A percentile compares a stretch with the other conserved stretches of the same genome.
Evolutionary conservation across 2,888 invertebrate species (phyloP).

Genomic region (Petrolisthes cinctipes): DNA sequence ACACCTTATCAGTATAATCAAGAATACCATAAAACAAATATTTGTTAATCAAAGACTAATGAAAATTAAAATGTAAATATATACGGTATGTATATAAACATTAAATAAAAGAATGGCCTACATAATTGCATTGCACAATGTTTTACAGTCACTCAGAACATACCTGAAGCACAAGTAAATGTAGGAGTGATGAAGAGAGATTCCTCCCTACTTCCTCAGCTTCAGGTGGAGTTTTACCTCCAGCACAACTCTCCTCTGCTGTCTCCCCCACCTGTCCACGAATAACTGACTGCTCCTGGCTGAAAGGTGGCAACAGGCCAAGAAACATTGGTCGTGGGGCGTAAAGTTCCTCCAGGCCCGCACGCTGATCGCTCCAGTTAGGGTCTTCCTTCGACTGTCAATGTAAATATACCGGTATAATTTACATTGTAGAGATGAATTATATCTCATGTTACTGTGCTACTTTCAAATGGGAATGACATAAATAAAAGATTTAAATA

Average conservation of each 20-base stretch:
- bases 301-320: slow-evolving; percentile 59
- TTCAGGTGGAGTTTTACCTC: slow-evolving; percentile 7
- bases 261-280: background rate
- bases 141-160: too few species aligned
- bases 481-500: background rate
- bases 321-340: slow-evolving; percentile 61
- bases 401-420: background rate
- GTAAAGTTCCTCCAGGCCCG: slow-evolving; percentile 57
- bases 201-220: slow-evolving; percentile 24
- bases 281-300: slow-evolving; percentile 20
- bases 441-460: background rate
- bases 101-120: background rate
- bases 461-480: background rate
- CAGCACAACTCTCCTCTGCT: slow-evolving; percentile 13
- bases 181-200: slow-evolving; percentile 43
- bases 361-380: slow-evolving; percentile 58
- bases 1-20: too few species aligned
- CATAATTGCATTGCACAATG: background rate
- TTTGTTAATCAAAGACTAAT: too few species aligned
- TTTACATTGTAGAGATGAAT: background rate
- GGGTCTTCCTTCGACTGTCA: slow-evolving; percentile 55
- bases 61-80: too few species aligned
- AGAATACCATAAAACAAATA: too few species aligned
- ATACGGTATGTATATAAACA: background rate
- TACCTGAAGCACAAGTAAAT: slow-evolving; percentile 51